These are phyloP conservation scores for Phalanger gymnotis DNA, from an alignment of 2,797 vertebrate genomes.

Conservation along the genomic window DNA sequence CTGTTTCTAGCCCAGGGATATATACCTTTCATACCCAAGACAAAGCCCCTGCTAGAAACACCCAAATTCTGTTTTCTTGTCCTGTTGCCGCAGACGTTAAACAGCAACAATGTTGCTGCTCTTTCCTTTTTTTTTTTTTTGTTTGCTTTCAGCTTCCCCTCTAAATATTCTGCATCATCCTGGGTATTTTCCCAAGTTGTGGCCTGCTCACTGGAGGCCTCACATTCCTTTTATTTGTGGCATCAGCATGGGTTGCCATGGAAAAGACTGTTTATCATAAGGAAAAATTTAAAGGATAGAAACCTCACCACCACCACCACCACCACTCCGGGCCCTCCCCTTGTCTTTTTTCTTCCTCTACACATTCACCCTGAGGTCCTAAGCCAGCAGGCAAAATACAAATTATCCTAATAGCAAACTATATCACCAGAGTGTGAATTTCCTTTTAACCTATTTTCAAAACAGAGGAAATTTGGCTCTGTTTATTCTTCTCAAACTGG, in stretches of 20 bases:
- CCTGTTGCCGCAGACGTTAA: conserved; percentile 38
- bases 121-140: conserved; percentile 77
- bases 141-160: conserved; percentile 81
- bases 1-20: conserved; percentile 43
- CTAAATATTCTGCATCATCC: conserved; percentile 82
- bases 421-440: conserved; percentile 74
- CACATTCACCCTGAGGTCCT: conserved; percentile 33
- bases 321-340: neutral
- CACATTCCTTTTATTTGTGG: conserved; percentile 53
- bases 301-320: conserved; percentile 30
- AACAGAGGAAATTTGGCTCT: conserved; percentile 74
- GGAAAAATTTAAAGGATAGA: conserved; percentile 25
- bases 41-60: neutral
- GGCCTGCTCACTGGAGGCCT: conserved; percentile 54
- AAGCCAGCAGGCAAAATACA: conserved; percentile 58
- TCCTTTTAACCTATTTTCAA: conserved; percentile 68
- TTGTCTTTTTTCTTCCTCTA: conserved; percentile 33
- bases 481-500: conserved; percentile 73
- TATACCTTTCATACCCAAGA: conserved; percentile 18
- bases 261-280: conserved; percentile 76
- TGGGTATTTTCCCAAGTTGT: conserved; percentile 76
- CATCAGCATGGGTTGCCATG: conserved; percentile 77
- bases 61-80: conserved; percentile 33
- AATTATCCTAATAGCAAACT: conserved; percentile 63
- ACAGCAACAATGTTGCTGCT: neutral